A percentile compares a stretch with the other conserved stretches of the same genome.
Evolutionary conservation across 2,113 vertebrate species (phyloP).

Genomic region (Tragelaphus buxtoni): DNA sequence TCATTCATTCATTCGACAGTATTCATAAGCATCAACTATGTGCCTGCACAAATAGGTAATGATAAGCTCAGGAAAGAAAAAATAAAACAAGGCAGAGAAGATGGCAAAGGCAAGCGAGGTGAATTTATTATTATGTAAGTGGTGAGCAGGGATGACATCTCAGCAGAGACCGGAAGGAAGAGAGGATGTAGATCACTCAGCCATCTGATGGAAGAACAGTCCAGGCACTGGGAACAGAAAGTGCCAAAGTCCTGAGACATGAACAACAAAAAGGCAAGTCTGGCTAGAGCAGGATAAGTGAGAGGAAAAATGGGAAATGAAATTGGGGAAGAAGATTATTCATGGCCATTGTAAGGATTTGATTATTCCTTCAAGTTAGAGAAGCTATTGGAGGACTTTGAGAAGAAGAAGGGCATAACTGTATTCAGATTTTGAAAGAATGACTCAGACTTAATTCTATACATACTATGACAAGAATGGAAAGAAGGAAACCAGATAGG

Average conservation of each 20-base stretch:
- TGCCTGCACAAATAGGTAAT: neutral
- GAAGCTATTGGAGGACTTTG: neutral
- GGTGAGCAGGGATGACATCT: neutral
- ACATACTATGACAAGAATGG: neutral
- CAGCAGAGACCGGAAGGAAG: neutral
- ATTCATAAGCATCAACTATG: neutral
- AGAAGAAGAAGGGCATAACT: neutral
- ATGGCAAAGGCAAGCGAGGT: neutral
- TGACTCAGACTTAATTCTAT: neutral
- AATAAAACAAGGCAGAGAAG: neutral
- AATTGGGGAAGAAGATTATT: too few species aligned
- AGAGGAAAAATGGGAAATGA: neutral
- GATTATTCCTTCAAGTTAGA: neutral
- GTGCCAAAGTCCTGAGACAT: neutral
- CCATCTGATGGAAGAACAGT: neutral
- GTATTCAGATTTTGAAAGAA: neutral
- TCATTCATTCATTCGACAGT: neutral
- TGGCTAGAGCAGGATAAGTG: neutral
- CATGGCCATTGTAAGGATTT: neutral
- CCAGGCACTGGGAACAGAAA: neutral
- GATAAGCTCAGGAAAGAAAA: neutral
- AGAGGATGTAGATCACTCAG: rapidly evolving
- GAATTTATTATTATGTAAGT: neutral
- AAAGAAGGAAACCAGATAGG: neutral
- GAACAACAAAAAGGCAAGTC: neutral